phyloP scores from a whole-genome alignment of 2,113 vertebrate species.

The Abramis brama region DNA sequence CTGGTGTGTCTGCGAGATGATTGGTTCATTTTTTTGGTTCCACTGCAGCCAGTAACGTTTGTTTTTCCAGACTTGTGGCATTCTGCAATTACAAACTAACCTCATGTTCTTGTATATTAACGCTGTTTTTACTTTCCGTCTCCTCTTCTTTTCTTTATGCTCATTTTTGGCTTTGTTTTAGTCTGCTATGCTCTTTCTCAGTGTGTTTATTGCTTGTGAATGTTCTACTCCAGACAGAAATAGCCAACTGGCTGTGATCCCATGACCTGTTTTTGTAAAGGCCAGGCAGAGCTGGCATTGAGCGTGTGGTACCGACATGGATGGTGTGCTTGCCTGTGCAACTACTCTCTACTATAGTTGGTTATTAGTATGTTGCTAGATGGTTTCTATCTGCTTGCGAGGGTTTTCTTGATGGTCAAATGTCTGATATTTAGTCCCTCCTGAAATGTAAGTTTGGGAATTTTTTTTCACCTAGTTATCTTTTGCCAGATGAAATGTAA shows the following conservation, averaged over 20 bases:
- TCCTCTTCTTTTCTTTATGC: neutral
- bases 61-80: neutral
- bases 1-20: neutral
- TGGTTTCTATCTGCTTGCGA: neutral
- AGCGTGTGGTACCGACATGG: neutral
- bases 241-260: slow-evolving; percentile 22
- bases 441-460: neutral
- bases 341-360: neutral
- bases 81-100: neutral
- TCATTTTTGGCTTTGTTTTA: slow-evolving; percentile 40
- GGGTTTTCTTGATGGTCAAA: neutral
- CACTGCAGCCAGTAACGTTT: neutral
- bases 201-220: slow-evolving; percentile 19
- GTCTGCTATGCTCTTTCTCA: slow-evolving; percentile 26
- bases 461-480: neutral
- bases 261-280: slow-evolving; percentile 30
- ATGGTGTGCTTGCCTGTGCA: no score
- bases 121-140: neutral
- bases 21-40: neutral
- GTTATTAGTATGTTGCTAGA: neutral
- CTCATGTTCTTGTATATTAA: neutral
- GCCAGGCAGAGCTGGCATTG: neutral
- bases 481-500: neutral
- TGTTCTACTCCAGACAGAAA: slow-evolving; percentile 32
- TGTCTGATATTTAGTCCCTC: neutral